Evolutionary conservation across 2,113 vertebrate species (phyloP).

Genomic region (Jacana jacana): DNA sequence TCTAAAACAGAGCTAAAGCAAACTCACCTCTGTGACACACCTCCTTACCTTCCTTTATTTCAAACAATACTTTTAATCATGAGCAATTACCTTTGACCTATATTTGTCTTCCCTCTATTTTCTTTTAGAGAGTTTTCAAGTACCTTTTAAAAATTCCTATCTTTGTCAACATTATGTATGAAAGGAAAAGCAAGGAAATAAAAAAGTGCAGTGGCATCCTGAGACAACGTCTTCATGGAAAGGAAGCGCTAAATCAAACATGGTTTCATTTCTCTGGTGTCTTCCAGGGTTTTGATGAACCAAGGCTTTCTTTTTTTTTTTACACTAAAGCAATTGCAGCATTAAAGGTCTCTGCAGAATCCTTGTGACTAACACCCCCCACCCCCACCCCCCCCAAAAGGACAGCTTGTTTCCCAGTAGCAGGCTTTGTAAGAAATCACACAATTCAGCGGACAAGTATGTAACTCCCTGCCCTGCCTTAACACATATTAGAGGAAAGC

Average conservation of each 20-base stretch:
- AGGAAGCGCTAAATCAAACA: not conserved
- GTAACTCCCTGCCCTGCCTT: not conserved
- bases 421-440: not conserved
- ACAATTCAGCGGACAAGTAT: not conserved
- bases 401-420: not conserved
- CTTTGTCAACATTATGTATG: not conserved
- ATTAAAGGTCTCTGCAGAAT: not conserved
- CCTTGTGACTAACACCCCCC: not conserved
- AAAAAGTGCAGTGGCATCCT: not conserved
- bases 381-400: not conserved
- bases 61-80: not conserved
- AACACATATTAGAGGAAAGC: not conserved
- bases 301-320: not conserved
- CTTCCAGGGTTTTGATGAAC: not conserved
- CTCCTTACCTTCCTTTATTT: not conserved
- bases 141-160: not conserved
- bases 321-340: not conserved
- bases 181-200: not conserved
- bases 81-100: not conserved
- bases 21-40: not conserved
- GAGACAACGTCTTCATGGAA: not conserved
- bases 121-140: not conserved
- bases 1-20: not conserved
- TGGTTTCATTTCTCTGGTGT: not conserved
- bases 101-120: not conserved